Conservation (phyloP, 2,113 vertebrate genomes). For the Solenodon paradoxus region DNA sequence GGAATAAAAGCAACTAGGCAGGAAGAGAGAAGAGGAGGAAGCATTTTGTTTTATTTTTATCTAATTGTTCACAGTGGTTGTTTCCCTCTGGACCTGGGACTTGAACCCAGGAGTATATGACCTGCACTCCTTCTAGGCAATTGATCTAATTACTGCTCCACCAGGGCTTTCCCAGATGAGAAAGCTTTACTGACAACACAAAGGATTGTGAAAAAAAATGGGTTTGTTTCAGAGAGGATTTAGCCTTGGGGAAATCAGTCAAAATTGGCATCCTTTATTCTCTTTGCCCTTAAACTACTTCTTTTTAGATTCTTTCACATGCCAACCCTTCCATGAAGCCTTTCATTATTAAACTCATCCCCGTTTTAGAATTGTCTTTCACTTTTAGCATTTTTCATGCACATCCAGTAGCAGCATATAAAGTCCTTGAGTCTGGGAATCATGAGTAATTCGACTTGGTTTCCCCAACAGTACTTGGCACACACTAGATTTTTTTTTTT, state of each 20-base stretch:
- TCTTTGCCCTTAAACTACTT: neutral
- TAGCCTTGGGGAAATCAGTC: neutral
- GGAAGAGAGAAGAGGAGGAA: no score
- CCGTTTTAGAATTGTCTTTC: neutral
- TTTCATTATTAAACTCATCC: neutral
- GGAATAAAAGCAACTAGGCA: no score
- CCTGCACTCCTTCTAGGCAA: no score
- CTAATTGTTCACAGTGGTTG: no score
- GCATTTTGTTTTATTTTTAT: no score
- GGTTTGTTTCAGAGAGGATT: neutral
- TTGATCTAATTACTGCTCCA: no score
- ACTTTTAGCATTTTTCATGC: neutral
- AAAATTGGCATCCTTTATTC: neutral
- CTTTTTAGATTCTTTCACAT: neutral
- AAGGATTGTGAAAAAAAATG: neutral
- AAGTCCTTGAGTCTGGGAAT: neutral
- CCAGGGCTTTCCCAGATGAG: no score
- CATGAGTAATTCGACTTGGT: neutral
- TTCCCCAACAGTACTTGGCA: neutral
- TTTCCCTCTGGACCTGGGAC: no score
- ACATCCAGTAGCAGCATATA: neutral
- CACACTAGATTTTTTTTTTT: neutral
- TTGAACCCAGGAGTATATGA: no score
- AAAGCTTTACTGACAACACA: neutral
- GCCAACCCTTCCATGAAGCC: neutral